Conservation (phyloP, 2,113 vertebrate genomes). For the Callopanchax toddi region DNA sequence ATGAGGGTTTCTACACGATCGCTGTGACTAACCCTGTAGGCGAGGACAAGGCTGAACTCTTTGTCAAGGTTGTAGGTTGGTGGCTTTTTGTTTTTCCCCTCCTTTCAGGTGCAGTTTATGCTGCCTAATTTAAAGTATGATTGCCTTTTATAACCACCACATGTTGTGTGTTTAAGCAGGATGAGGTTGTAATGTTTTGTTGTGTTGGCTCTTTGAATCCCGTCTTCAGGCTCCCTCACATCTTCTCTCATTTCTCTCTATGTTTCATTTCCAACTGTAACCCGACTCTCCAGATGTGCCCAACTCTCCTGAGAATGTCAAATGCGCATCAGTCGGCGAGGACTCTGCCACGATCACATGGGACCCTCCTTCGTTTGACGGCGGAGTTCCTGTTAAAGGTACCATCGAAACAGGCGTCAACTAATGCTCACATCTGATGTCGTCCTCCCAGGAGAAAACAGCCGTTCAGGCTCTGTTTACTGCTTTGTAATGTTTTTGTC, state of each 20-base stretch:
- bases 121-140: no score
- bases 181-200: not conserved
- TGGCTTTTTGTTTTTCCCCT: slow-evolving; percentile 4
- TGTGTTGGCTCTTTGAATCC: not conserved
- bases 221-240: not conserved
- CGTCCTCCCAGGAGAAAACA: slow-evolving; percentile 26
- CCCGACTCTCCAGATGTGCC: slow-evolving; percentile 84
- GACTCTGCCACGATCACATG: slow-evolving; percentile 84
- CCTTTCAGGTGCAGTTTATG: no score
- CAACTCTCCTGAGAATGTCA: slow-evolving; percentile 85
- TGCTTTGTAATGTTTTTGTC: not conserved
- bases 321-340: slow-evolving; percentile 85
- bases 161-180: no score
- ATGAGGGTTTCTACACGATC: slow-evolving; percentile 86
- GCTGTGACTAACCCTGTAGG: slow-evolving; percentile 85
- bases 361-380: slow-evolving; percentile 86
- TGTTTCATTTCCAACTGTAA: slow-evolving; percentile 25
- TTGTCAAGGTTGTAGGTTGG: slow-evolving; percentile 86
- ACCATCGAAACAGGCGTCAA: slow-evolving; percentile 16
- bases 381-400: slow-evolving; percentile 87
- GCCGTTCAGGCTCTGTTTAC: slow-evolving; percentile 34
- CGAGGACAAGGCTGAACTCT: slow-evolving; percentile 83
- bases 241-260: slow-evolving; percentile 8
- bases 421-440: slow-evolving; percentile 50
- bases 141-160: no score